A percentile compares a stretch with the other conserved stretches of the same genome.
Conservation (phyloP, 2,888 invertebrate genomes). For the Allolobophora icterica region DNA sequence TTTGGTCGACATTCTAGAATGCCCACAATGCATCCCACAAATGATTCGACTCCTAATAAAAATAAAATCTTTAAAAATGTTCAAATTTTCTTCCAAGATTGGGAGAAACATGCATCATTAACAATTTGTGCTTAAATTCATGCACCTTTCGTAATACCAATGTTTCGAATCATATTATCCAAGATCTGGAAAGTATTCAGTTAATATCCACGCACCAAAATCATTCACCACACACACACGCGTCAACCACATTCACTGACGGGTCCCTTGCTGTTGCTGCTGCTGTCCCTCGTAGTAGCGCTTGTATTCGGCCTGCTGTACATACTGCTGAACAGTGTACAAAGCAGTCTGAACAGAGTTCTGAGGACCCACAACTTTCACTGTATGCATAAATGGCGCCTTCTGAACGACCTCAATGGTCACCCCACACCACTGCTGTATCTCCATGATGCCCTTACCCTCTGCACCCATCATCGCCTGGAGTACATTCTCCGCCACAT, state of each 20-base stretch:
- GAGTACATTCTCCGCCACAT: constrained; percentile 89
- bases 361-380: constrained; percentile 86
- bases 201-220: background rate
- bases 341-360: constrained; percentile 87
- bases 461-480: constrained; percentile 96
- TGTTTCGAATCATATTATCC: background rate
- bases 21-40: background rate
- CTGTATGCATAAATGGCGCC: constrained; percentile 94
- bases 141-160: background rate
- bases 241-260: background rate
- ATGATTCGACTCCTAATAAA: background rate
- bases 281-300: constrained; percentile 73
- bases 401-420: constrained; percentile 98
- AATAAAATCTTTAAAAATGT: background rate
- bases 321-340: constrained; percentile 93
- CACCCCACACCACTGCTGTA: constrained; percentile 94
- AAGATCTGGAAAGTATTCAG: background rate
- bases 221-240: background rate
- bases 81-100: background rate
- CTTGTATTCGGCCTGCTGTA: constrained; percentile 93
- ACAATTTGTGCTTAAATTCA: background rate
- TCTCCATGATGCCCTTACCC: constrained; percentile 93
- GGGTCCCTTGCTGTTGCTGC: background rate
- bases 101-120: background rate
- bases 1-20: background rate